Percentiles rank a stretch among this genome's conserved stretches.
phyloP scores from a whole-genome alignment of 2,888 invertebrate species.

The Noctua pronuba region DNA sequence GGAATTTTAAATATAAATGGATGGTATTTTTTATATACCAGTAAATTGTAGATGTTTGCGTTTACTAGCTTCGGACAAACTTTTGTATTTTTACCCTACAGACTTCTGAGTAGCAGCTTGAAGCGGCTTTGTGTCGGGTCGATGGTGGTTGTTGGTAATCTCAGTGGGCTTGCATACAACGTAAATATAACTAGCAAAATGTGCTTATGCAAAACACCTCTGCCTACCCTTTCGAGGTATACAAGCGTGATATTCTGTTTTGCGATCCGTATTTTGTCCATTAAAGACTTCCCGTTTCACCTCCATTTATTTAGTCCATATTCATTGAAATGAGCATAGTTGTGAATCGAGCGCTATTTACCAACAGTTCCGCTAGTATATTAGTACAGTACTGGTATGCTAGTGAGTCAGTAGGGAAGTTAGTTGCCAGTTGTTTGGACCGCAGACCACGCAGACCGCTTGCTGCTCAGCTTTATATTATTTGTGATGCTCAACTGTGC shows the following conservation, averaged over 20 bases:
- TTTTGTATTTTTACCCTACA: too few relatives aligned
- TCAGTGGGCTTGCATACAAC: neutral
- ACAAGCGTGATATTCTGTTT: neutral
- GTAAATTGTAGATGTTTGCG: neutral
- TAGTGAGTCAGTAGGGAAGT: slow-evolving; percentile 14
- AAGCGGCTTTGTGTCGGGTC: neutral
- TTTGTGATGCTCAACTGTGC: slow-evolving; percentile 6
- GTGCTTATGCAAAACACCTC: neutral
- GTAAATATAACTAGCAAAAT: neutral
- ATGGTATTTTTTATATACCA: neutral
- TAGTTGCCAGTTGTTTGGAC: slow-evolving; percentile 21
- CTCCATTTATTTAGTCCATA: too few relatives aligned
- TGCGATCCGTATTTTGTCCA: neutral
- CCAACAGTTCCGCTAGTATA: neutral
- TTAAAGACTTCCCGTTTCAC: neutral
- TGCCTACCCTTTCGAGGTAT: neutral
- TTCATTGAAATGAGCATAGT: slow-evolving; percentile 13
- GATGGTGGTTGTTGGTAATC: neutral
- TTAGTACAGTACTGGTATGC: neutral
- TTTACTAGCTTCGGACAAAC: neutral
- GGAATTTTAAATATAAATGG: neutral
- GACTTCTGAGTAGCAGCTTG: neutral
- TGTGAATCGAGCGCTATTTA: neutral
- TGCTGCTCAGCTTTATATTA: slow-evolving; percentile 22
- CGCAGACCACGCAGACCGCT: slow-evolving; percentile 13